Evolutionary conservation across 2,113 vertebrate genomes (phyloP).

Genomic region (Irena cyanogastra): DNA sequence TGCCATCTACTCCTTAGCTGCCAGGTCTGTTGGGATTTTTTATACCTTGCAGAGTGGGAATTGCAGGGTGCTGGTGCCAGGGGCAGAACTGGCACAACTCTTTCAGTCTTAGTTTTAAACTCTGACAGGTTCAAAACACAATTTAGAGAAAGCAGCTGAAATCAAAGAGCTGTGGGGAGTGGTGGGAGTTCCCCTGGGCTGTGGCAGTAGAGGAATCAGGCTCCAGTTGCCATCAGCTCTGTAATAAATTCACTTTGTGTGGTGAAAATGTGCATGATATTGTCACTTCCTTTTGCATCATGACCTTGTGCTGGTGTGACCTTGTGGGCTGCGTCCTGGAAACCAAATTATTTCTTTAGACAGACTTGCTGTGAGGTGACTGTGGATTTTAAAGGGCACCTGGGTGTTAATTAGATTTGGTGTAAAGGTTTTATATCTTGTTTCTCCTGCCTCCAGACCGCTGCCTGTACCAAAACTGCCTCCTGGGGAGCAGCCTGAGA

Average conservation of each 20-base stretch:
- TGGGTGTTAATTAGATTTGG: not conserved
- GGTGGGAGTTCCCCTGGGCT: not conserved
- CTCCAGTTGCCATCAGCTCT: not conserved
- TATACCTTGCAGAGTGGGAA: not conserved
- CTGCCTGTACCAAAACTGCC: conserved; percentile 75
- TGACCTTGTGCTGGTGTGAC: not conserved
- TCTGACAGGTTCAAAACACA: not conserved
- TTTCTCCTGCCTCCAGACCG: conserved; percentile 68
- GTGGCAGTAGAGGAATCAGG: not conserved
- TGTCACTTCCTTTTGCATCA: not conserved
- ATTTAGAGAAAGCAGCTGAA: not conserved
- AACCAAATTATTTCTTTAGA: not conserved
- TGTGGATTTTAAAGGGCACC: not conserved
- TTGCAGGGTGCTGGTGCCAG: not conserved
- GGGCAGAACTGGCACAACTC: not conserved
- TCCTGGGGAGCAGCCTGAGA: conserved; percentile 79
- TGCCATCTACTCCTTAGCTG: conserved; percentile 89
- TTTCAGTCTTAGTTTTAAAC: not conserved
- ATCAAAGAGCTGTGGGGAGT: not conserved
- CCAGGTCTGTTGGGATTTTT: conserved; percentile 73
- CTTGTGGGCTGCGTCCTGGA: not conserved
- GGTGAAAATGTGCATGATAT: not conserved
- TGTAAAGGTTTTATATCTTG: not conserved
- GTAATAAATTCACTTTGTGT: not conserved
- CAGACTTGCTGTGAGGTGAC: not conserved